Percentiles rank a stretch among this genome's conserved stretches.
These are phyloP conservation scores for Papilio polytes DNA, from an alignment of 1,140 invertebrate species.

Conservation along the genomic window DNA sequence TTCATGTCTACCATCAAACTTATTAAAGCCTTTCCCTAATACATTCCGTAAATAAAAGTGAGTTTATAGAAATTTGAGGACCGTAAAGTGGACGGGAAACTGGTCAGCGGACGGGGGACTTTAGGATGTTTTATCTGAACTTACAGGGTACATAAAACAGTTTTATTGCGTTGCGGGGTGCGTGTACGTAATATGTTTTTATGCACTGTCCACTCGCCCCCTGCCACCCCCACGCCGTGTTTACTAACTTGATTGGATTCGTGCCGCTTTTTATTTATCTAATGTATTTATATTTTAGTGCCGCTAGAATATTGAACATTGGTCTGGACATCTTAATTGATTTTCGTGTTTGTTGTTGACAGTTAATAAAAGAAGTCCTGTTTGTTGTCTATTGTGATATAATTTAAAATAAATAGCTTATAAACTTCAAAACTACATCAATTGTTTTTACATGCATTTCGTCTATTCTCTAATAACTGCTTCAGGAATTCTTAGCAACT, in stretches of 20 bases:
- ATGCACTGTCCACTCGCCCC: constrained; percentile 54
- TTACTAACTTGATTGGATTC: constrained; percentile 81
- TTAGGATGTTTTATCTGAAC: constrained; percentile 67
- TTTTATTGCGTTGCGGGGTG: constrained; percentile 67
- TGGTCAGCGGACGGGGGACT: constrained; percentile 58
- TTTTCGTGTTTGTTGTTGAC: constrained; percentile 17
- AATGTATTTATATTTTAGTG: constrained; percentile 71
- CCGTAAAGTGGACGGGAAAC: constrained; percentile 74
- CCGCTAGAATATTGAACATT: constrained; percentile 45
- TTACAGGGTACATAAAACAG: constrained; percentile 71
- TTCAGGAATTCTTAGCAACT: no score
- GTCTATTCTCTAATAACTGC: no score
- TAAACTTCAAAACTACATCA: no score
- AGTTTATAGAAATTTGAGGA: constrained; percentile 80
- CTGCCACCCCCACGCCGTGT: constrained; percentile 49
- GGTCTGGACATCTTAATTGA: constrained; percentile 34
- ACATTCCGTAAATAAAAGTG: constrained; percentile 48
- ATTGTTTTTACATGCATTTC: not conserved
- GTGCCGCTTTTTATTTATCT: constrained; percentile 77
- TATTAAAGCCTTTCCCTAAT: constrained; percentile 29
- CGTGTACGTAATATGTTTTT: constrained; percentile 64
- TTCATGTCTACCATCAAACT: not conserved
- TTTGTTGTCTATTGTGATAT: not conserved
- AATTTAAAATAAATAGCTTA: not conserved
- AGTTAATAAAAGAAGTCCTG: not conserved